Evolutionary conservation across 1,140 invertebrate species (phyloP).

Genomic region (Epicauta chinensis): DNA sequence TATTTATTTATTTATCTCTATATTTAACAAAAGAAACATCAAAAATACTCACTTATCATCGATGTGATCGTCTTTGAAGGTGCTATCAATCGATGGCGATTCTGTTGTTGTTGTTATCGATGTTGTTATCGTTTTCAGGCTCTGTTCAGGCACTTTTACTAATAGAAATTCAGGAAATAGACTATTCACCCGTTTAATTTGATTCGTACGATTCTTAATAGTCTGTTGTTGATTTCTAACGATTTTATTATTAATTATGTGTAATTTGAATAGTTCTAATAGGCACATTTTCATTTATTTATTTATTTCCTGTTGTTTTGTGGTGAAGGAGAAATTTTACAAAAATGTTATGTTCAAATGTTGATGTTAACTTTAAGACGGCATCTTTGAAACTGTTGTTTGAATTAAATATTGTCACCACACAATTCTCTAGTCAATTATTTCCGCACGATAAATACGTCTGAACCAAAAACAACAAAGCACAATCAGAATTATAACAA

Average conservation of each 20-base stretch:
- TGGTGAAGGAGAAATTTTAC: too few species aligned
- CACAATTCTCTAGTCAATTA: background rate
- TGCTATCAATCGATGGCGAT: too few species aligned
- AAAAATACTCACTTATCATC: too few species aligned
- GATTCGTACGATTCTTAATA: background rate
- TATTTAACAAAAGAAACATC: too few species aligned
- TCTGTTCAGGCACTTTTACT: conserved; percentile 7
- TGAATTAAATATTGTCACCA: background rate
- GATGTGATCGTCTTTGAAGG: too few species aligned
- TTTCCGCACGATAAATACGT: background rate
- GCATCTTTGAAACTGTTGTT: background rate
- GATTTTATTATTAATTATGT: conserved; percentile 16
- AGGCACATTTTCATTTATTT: conserved; percentile 10
- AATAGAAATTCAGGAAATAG: conserved; percentile 17
- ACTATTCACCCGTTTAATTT: background rate
- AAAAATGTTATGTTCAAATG: too few species aligned
- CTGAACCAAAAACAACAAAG: background rate
- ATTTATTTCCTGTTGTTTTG: too few species aligned
- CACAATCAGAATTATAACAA: background rate
- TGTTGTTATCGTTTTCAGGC: conserved; percentile 16
- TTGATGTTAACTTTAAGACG: background rate
- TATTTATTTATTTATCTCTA: too few species aligned
- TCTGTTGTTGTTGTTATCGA: background rate
- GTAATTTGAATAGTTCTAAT: conserved; percentile 16
- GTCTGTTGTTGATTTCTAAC: conserved; percentile 1